Base-by-base conservation (phyloP, 2,888 invertebrate genomes). In the Chloroclystis v-ata region DNA sequence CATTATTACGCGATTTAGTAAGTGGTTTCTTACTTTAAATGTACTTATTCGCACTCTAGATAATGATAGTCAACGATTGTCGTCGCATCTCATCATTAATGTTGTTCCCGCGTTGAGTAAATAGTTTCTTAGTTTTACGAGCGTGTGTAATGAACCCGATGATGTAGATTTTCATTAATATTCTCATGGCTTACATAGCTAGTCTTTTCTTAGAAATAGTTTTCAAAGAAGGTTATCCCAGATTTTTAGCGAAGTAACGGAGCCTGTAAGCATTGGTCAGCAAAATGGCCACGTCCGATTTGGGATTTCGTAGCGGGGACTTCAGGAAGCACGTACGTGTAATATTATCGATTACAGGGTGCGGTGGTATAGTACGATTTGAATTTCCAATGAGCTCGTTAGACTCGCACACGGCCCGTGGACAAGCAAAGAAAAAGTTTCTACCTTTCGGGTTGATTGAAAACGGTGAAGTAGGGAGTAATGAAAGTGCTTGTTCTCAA, bases 301-400 rank as follows among this genome's bases (percentile, higher is more conserved):
- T 58, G 61, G 57, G 61, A 59, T 59, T 57, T 61, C 60, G 64
- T 61, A 63, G 65, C 66, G 59, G 67, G 52, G 67, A 69, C 73
- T 82, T 76, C 74, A 78, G 81, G 76, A 81, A 78, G 73, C 83
- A 82, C 82, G 82, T 85, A 82, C 84, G 77, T 82, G 80, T 85
- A 83, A 84, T 86, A 84, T 85, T 85, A 86, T 87, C 86, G 86
- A 87, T 87, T 82, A 81, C 79, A 65, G 81, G 75, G 82, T 73
- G 78, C 77, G 77, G 72, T 72, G 74, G 80, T 76, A 78, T 76
- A 74, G 72, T 68, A 67, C 73, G 62, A 86, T 86, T 86, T 86
- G 86, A 87, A 87, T 84, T 86, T 80, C 84, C 82, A 85, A 86
- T 86, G 84, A 86, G 85, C 82, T 84, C 82, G 85, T 85, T 86